Evolutionary conservation across 1,140 invertebrate genomes (phyloP), one percentile per base, ranked within the genome.

Genomic region (Triops cancriformis): DNA sequence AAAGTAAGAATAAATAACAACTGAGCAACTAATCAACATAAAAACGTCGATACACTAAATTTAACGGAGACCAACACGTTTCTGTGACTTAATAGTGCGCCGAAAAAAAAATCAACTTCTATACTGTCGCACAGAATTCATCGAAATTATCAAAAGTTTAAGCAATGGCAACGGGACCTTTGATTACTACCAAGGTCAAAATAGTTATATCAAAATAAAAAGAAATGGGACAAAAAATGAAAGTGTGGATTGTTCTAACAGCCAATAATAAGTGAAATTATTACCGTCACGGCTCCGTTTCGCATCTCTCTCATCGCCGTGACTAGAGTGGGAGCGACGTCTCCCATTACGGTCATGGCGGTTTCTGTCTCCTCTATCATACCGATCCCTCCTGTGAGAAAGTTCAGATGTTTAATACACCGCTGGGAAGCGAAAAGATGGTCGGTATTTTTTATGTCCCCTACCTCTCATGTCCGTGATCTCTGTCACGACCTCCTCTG

Each of bases 281-380:
- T 45, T 45, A 43, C 74, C 37, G 37, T 45, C 45, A 45, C 41
- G 37, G 74, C 74, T 76, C 74, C 37, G 26, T 6, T 76, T 45
- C 12, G 37, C 41, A 41, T 78, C 77, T 27, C 74, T 78, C 11
- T 78, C 77, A 31, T 78, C 77, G 73, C 74, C 37, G 41, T 45
- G 37, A 27, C 74, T 76, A 45, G 74, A 76, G 45, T 45, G 74
- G 23, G 74, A 76, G 23, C 74, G 37, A 31, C 74, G 74, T 43
- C 31, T 76, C 28, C 27, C 37, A 28, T 76, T 45, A 7, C 77
- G 72, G 42, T 74, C 72, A 18, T 73, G 77, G 41, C 74, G 31
- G 26, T 45, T 51, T 28, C 28, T 74, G 6, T 74, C 73, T n/a
- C 72, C 72, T 43, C 77, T 74, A 42, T 78, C 77, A n/a, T 73